Evolutionary conservation across 2,888 invertebrate genomes (phyloP).

Genomic region (Ectropis crepuscularia): DNA sequence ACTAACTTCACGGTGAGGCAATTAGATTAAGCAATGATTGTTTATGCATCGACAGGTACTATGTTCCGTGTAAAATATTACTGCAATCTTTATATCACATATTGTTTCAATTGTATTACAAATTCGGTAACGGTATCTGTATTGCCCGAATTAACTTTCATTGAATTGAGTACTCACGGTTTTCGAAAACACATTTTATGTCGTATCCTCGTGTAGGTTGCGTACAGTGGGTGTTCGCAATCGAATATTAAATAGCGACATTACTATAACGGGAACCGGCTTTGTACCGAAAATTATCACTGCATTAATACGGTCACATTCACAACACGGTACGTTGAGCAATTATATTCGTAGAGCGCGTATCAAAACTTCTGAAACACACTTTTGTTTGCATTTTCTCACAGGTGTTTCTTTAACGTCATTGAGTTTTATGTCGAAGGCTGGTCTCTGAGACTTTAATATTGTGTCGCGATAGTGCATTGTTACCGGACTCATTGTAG

Average conservation of each 20-base stretch:
- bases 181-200: conserved; percentile 28
- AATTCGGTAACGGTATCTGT: conserved; percentile 17
- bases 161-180: conserved; percentile 16
- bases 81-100: conserved; percentile 36
- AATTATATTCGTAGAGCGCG: conserved; percentile 51
- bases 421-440: conserved; percentile 79
- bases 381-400: conserved; percentile 79
- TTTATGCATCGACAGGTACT: conserved; percentile 47
- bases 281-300: conserved; percentile 39
- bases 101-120: conserved; percentile 30
- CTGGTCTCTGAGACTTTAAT: conserved; percentile 76
- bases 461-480: conserved; percentile 76
- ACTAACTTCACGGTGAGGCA: conserved; percentile 48
- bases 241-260: conserved; percentile 32
- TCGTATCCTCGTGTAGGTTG: conserved; percentile 26
- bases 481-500: conserved; percentile 74
- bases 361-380: conserved; percentile 47
- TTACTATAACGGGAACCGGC: conserved; percentile 30
- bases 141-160: conserved; percentile 22
- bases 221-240: conserved; percentile 33
- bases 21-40: conserved; percentile 58
- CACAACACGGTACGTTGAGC: conserved; percentile 46
- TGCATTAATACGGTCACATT: conserved; percentile 45
- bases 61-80: conserved; percentile 41
- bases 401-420: conserved; percentile 79